phyloP scores from a whole-genome alignment of 2,113 vertebrate genomes.

The Takifugu flavidus region DNA sequence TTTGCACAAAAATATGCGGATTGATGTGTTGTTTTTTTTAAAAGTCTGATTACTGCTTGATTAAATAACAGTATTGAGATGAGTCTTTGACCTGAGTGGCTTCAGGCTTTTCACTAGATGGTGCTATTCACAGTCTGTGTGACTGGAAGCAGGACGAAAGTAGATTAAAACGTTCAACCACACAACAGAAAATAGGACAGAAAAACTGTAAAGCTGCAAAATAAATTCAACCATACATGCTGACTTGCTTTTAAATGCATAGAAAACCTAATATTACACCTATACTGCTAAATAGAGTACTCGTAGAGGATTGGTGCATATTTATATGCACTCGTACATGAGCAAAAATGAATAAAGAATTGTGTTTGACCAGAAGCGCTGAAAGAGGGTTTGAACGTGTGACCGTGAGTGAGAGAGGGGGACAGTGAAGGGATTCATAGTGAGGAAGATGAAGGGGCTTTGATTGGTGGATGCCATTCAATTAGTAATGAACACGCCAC shows the following conservation, averaged over 20 bases:
- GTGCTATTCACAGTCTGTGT: slow-evolving; percentile 55
- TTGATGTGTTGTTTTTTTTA: neutral
- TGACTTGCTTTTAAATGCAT: too few species aligned
- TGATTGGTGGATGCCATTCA: slow-evolving; percentile 54
- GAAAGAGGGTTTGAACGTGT: slow-evolving; percentile 22
- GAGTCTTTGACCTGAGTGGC: neutral
- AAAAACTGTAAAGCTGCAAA: too few species aligned
- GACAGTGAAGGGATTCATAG: slow-evolving; percentile 48
- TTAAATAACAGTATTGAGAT: neutral
- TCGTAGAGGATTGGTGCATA: too few species aligned
- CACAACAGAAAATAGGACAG: slow-evolving; percentile 7
- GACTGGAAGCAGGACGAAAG: slow-evolving; percentile 21
- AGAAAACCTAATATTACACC: too few species aligned
- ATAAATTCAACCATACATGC: too few species aligned
- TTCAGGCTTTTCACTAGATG: slow-evolving; percentile 65
- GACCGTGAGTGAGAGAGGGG: slow-evolving; percentile 20
- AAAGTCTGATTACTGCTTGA: neutral
- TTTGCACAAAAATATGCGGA: neutral
- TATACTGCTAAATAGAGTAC: neutral
- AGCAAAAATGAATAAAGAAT: neutral
- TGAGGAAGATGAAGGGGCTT: slow-evolving; percentile 64
- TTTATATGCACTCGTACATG: neutral
- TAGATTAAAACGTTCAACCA: slow-evolving; percentile 15
- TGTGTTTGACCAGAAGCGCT: slow-evolving; percentile 14
- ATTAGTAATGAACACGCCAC: slow-evolving; percentile 70